Evolutionary conservation across 2,888 invertebrate genomes (phyloP), one percentile per base, ranked within the genome.

Genomic region (Cheiracanthium punctorium): DNA sequence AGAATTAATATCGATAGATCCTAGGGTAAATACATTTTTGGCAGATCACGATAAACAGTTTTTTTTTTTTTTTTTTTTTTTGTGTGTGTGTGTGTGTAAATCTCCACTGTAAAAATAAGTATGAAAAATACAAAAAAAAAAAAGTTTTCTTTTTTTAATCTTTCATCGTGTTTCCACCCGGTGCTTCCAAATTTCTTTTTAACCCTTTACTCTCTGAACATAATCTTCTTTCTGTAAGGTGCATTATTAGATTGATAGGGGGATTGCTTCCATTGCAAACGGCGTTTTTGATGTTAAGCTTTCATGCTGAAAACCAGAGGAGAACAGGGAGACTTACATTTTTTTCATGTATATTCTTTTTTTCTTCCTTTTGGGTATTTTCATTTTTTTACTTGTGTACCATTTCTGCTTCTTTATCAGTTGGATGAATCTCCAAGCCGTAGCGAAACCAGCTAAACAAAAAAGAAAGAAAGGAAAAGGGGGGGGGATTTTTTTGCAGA

Each of bases 151-250:
- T 58, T 58, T 24, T 58, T 37, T 37, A 37, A 7, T 37, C 10
- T 37, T 37, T 37, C 10, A 10, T 37, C 10, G n/a, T 37, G 37
- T 37, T 37, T 7, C 37, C 37, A 10, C 37, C n/a, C n/a, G n/a
- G n/a, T n/a, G n/a, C n/a, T n/a, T n/a, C n/a, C n/a, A n/a, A n/a
- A n/a, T 37, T 37, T 58, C 58, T 58, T 58, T 48, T 58, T 58
- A 58, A 58, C 58, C 58, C 24, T 58, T 58, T 58, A 10, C 17
- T 24, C 20, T 2, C 7, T 1, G 24, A n/a, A 20, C 5, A 5
- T 58, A 58, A 58, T 58, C 58, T 58, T 58, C 58, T 58, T 24
- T 58, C 14, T 58, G 58, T 58, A 58, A 37, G 58, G 24, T 58
- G 24, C 24, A 58, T 24, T 24, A 12, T 17, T 24, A 58, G 24